Evolutionary conservation across 2,113 vertebrate species (phyloP).

Genomic region (Trichechus manatus): DNA sequence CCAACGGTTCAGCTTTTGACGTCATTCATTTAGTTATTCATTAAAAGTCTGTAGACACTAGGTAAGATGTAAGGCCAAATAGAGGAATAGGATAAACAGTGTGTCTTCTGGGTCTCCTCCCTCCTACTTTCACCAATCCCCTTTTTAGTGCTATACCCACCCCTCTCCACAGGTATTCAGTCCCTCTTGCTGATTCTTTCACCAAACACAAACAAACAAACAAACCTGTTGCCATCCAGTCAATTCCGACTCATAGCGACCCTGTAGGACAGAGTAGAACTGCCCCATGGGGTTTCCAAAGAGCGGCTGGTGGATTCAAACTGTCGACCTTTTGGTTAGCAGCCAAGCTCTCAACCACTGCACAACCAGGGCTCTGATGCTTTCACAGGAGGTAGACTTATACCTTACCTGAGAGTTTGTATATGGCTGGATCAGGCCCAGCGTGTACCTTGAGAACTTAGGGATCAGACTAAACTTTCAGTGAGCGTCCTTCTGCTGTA

Average conservation of each 20-base stretch:
- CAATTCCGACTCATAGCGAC: no score
- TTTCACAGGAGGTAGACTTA: not conserved
- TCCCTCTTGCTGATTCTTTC: not conserved
- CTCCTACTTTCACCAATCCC: not conserved
- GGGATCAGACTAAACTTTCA: not conserved
- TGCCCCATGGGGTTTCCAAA: no score
- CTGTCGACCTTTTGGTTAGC: no score
- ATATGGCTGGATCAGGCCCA: not conserved
- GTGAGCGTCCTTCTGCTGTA: not conserved
- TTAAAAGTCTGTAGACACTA: conserved; percentile 61
- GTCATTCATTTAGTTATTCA: conserved; percentile 71
- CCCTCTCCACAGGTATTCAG: not conserved
- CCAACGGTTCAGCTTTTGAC: conserved; percentile 41
- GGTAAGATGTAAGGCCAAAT: not conserved
- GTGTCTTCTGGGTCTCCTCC: not conserved
- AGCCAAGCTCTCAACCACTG: no score
- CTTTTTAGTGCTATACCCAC: not conserved
- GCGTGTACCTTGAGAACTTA: not conserved
- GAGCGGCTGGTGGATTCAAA: no score
- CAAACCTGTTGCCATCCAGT: no score
- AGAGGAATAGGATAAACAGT: not conserved
- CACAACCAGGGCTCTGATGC: not conserved
- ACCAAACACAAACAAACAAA: no score
- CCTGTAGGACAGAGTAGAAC: no score
- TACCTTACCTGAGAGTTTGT: not conserved